Base-by-base conservation (phyloP, 2,888 invertebrate species). In the Cecidostiba fungosa region DNA sequence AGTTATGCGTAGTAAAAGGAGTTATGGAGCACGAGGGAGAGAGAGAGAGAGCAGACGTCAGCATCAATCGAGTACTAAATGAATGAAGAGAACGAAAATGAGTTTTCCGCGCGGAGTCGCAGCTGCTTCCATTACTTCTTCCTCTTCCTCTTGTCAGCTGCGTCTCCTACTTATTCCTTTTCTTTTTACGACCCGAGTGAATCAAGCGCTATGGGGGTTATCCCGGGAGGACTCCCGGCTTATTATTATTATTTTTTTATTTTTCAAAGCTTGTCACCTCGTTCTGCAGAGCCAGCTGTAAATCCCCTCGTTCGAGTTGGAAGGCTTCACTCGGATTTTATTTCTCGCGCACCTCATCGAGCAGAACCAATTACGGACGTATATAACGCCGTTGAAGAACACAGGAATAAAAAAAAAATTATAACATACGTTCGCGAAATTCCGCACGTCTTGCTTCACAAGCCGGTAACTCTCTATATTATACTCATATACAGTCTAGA, bases 61-160 rank as follows among this genome's bases (percentile, higher is more conserved):
- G n/a, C n/a, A 23, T 77, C 32, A 29, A 78, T 78, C 79, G n/a
- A 36, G 50, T 3, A 3, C 54, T 54, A 50, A 72, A 72, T 70
- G 36, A 32, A 79, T 8, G 29, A 66, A 29, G 36, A 43, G 32
- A 43, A 36, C 19, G 26, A n/a, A 47, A 78, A 50, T 47, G 78
- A 78, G 78, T 47, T 59, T 47, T 69, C 26, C 43, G 3, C 43
- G 16, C 14, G 23, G 47, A 29, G 74, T 10, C 50, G 29, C 16
- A 29, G 50, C 6, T 76, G 2, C 36, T 6, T 50, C 50, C 14
- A 26, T 29, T 47, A 74, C 36, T 54, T 47, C 32, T 70, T 36
- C 39, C 26, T 77, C 39, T 77, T 29, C 36, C 23, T 5, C 16
- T 66, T 26, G 39, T 77, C 59, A 59, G 12, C 36, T 12, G 12